Base-by-base conservation (phyloP, 1,140 invertebrate genomes). In the Tribolium madens region DNA sequence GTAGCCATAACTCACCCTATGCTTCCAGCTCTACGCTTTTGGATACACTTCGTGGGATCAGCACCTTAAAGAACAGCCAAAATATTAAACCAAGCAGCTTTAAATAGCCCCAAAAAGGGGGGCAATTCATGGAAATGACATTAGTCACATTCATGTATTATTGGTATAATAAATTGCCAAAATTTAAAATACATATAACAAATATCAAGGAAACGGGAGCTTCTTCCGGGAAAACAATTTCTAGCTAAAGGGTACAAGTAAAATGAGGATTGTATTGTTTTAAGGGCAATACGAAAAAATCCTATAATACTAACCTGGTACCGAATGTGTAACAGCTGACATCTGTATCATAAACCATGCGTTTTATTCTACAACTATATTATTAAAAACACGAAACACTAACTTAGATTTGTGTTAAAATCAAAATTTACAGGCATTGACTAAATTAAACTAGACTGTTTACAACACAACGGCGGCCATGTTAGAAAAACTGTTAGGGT, bases 241-340 rank as follows among this genome's bases (percentile, higher is more conserved):
- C 26, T 21, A 18, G 26, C 10, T 33, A 7, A 13, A 14, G n/a
- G n/a, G n/a, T 12, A 6, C 12, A 21, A 64, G n/a, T n/a, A 31
- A 64, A 26, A 7, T 26, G 31, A 33, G 10, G 26, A 64, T 5
- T 13, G 3, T 50, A 12, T 33, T 73, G 14, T 13, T 73, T 73
- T 73, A 33, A n/a, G 50, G 17, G 15, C 21, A 42, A 26, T 1
- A 60, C 10, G 10, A 6, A 64, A 64, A 64, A 64, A 31, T 64
- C 18, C 10, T 21, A 64, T 70, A 70, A 48, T 80, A 84, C 86
- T 88, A 88, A 90, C 89, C 89, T 89, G 88, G 87, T 85, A 90
- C 88, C 85, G 89, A 89, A 88, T 90, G 89, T 86, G 89, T 89
- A 87, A 91, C 88, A 84, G 89, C 88, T 83, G 89, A 90, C 89